phyloP scores from a whole-genome alignment of 2,888 invertebrate species.

The Trachelus tabidus region DNA sequence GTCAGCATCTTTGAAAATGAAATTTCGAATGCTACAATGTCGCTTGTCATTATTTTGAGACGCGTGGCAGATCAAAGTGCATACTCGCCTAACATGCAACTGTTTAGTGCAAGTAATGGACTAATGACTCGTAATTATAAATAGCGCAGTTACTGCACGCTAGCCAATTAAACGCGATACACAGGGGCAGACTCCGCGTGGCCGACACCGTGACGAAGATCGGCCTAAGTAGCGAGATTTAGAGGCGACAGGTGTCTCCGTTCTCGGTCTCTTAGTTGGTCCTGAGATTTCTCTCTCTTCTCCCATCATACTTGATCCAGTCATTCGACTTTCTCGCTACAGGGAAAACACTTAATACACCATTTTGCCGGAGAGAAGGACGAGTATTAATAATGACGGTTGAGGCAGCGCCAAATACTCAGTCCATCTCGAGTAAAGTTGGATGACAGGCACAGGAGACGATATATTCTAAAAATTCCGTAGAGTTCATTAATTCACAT shows the following conservation, averaged over 20 bases:
- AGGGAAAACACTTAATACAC: constrained; percentile 45
- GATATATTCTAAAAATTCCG: constrained; percentile 15
- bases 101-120: constrained; percentile 52
- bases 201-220: constrained; percentile 46
- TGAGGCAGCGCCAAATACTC: constrained; percentile 44
- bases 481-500: background rate
- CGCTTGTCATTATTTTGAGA: background rate
- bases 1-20: background rate
- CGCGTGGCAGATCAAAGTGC: constrained; percentile 17
- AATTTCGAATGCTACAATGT: background rate
- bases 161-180: constrained; percentile 61
- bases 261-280: background rate
- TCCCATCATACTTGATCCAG: constrained; percentile 3
- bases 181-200: constrained; percentile 33
- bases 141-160: constrained; percentile 46
- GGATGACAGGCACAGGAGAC: constrained; percentile 23
- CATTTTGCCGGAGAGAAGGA: constrained; percentile 45
- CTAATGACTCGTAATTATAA: constrained; percentile 56
- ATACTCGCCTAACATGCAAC: constrained; percentile 3
- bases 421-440: constrained; percentile 13
- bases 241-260: constrained; percentile 59
- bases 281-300: constrained; percentile 19
- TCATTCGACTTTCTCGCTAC: constrained; percentile 8
- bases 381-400: constrained; percentile 53
- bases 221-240: constrained; percentile 62